These are phyloP conservation scores for Artemisiospiza belli DNA, from an alignment of 2,113 vertebrate species.

Conservation along the genomic window DNA sequence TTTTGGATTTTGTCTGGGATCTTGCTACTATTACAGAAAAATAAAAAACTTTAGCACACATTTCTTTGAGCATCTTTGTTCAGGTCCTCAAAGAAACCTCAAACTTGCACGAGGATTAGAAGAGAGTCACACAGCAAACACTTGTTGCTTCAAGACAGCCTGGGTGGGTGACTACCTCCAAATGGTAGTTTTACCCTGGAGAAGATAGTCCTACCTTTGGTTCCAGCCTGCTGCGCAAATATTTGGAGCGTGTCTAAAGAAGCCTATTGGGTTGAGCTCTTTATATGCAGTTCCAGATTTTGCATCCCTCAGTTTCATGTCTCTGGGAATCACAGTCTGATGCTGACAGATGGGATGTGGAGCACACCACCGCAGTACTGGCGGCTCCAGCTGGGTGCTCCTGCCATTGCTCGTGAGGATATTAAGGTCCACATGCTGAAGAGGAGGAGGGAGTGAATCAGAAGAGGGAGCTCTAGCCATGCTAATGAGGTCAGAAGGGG, in stretches of 20 bases:
- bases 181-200: not conserved
- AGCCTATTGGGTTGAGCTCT: not conserved
- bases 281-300: not conserved
- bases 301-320: not conserved
- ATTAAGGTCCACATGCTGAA: not conserved
- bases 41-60: not conserved
- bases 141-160: not conserved
- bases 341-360: not conserved
- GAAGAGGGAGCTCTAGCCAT: constrained; percentile 47
- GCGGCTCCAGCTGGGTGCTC: not conserved
- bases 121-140: not conserved
- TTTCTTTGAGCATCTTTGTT: not conserved
- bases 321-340: not conserved
- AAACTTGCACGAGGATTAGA: not conserved
- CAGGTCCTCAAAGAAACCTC: not conserved
- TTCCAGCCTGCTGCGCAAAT: not conserved
- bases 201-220: not conserved
- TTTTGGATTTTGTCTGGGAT: constrained; percentile 40
- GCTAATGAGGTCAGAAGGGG: not conserved
- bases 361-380: not conserved
- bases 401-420: not conserved
- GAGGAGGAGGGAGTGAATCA: not conserved
- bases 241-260: not conserved
- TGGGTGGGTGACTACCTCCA: not conserved
- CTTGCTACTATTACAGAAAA: not conserved